Base-by-base conservation (phyloP, 2,113 vertebrate species). In the Turdus rufiventris region DNA sequence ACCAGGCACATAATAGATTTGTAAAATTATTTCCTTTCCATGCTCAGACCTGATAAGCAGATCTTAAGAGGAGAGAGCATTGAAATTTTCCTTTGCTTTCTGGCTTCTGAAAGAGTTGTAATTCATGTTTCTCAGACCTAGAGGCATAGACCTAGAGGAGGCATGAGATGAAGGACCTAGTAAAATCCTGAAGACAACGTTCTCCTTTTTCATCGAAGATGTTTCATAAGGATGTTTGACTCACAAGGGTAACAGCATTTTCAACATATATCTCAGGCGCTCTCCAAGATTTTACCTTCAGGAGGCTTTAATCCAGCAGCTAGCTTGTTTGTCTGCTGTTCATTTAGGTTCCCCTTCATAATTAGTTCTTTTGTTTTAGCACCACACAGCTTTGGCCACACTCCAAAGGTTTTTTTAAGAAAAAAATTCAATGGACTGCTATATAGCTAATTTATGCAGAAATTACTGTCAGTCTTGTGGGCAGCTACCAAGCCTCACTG, bases 381-480 rank as follows among this genome's bases (percentile, higher is more conserved):
- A 72, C 8, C 18, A 58, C 36, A 67, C 14, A 90, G 38, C 21
- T 80, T 72, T 95, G 68, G 38, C 20, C 16, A 74, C 0, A 2
- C 33, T 90, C 73, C 66, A 75, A 81, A 70, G 17, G 0, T 71
- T 89, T 83, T 45, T 51, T 51, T 29, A 72, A 68, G 31, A 40
- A 86, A 82, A 87, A 0, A 85, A 80, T 82, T 88, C 48, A 80
- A 14, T 70, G 43, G n/a, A 56, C 43, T 91, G 29, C 60, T 70
- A 36, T 60, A 56, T 21, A 82, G 38, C 25, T 66, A 85, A 91
- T 91, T 80, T 60, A 85, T 67, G 53, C 25, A 71, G 57, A 85
- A 92, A 91, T 95, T 89, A 88, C 31, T 78, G 57, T 51, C 88
- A 83, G 67, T 93, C 61, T 93, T 40, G 66, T 11, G 66, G 71